These are phyloP conservation scores for Asarcornis scutulata DNA, from an alignment of 2,113 vertebrate genomes.

Conservation along the genomic window DNA sequence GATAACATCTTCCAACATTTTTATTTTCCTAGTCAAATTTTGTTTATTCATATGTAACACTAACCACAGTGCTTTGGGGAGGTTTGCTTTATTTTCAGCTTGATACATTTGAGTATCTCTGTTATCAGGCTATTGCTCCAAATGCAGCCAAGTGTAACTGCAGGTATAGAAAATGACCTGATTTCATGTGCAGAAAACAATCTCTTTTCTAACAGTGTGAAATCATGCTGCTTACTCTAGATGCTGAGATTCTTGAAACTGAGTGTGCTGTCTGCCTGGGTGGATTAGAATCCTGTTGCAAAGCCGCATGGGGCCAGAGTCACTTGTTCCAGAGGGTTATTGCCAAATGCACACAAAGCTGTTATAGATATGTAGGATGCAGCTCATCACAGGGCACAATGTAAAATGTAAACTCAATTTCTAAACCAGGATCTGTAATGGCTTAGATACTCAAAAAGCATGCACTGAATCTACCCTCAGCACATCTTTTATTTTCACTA, in stretches of 20 bases:
- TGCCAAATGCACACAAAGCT: background rate
- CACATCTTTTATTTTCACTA: background rate
- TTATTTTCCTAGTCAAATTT: background rate
- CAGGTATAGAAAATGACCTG: background rate
- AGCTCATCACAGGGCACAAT: background rate
- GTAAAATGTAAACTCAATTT: background rate
- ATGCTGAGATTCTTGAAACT: background rate
- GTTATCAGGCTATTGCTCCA: background rate
- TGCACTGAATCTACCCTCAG: background rate
- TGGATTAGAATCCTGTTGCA: background rate
- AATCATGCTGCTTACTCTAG: background rate
- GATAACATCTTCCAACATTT: background rate
- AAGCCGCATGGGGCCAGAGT: fast-evolving
- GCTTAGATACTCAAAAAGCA: background rate
- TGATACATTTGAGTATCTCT: background rate
- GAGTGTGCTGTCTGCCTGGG: background rate
- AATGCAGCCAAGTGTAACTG: background rate
- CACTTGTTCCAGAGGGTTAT: background rate
- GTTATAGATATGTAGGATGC: background rate
- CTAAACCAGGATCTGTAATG: background rate
- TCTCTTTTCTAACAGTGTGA: background rate
- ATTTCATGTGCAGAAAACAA: background rate
- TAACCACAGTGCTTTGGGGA: background rate
- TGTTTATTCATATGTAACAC: background rate
- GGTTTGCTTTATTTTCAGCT: background rate